Conservation (phyloP, 2,888 invertebrate species). For the Epistrophe eligans region DNA sequence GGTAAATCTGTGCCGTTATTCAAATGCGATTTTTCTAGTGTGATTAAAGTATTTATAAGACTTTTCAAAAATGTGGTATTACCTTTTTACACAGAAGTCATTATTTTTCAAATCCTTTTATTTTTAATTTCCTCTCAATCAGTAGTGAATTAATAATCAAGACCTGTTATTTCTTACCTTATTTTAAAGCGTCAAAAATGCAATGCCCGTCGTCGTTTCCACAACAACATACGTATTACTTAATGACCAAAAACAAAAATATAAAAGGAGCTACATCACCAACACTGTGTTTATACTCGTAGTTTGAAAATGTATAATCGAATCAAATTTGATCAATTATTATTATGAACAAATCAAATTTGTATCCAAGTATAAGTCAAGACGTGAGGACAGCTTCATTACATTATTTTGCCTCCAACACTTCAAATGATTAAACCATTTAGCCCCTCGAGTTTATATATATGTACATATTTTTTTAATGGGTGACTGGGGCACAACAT, state of each 20-base stretch:
- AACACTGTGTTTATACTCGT: background rate
- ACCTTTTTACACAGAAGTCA: too few relatives aligned
- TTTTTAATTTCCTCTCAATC: background rate
- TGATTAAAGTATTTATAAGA: too few relatives aligned
- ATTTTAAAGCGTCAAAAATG: background rate
- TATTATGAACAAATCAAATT: background rate
- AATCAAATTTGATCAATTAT: constrained; percentile 27
- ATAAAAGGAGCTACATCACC: constrained; percentile 1
- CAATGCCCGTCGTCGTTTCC: background rate
- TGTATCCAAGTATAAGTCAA: background rate
- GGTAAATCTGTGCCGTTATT: too few relatives aligned
- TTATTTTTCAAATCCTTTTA: background rate
- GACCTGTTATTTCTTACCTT: background rate
- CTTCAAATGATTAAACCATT: constrained; percentile 2
- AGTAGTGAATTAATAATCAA: background rate
- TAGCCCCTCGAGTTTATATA: constrained; percentile 18
- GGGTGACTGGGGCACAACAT: constrained; percentile 27
- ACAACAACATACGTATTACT: background rate
- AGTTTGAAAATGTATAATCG: background rate
- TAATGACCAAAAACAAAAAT: too few relatives aligned
- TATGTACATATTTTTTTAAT: background rate
- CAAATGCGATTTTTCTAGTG: too few relatives aligned
- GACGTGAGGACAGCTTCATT: constrained; percentile 22
- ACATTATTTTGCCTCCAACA: constrained; percentile 15
- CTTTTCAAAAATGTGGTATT: too few relatives aligned